Base-by-base conservation (phyloP, 2,797 vertebrate genomes). In the Morus bassanus region DNA sequence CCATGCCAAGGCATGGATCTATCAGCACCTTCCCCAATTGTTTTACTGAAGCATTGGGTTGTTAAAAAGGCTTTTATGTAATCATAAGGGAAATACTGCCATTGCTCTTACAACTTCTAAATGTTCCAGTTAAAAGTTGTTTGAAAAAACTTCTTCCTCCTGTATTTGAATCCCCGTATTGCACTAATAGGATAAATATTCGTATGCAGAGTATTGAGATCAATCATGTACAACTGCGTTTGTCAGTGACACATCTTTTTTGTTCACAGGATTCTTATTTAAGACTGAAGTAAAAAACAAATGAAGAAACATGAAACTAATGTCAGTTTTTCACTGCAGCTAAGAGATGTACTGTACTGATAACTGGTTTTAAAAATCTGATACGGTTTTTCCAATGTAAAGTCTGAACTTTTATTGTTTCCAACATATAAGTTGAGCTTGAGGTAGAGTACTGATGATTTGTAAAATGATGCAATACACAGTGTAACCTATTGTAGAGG, bases 381-480 rank as follows among this genome's bases (percentile, higher is more conserved):
- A 24, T 53, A 10, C 2, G 1, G 0, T 23, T 46, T 76, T 70
- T 24, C 7, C 10, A 18, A 1, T 45, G 4, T 13, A 18, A 51
- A 51, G 10, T 23, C 46, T 80, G 48, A 37, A 43, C 12, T 64
- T 39, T 9, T n/a, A 3, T 51, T 77, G 39, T 43, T 72, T 54
- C 10, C 17, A 30, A 10, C 25, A 11, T 65, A 2, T 22, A 37
- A 51, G 4, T 79, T 78, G 19, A 73, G 14, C 25, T 68, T 74
- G n/a, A 35, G 18, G 39, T 68, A 11, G 43, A 68, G 56, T 24
- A 43, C 8, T 27, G 18, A n/a, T 33, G 35, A 50, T 43, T 53
- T 53, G 16, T 27, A 53, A 46, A 59, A 41, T 11, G 6, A 39
- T 88, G 45, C 35, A 21, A 28, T 41, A 35, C 11, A 11, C 8